These are phyloP conservation scores for Chaenocephalus aceratus DNA, from an alignment of 2,113 vertebrate species.

Conservation along the genomic window DNA sequence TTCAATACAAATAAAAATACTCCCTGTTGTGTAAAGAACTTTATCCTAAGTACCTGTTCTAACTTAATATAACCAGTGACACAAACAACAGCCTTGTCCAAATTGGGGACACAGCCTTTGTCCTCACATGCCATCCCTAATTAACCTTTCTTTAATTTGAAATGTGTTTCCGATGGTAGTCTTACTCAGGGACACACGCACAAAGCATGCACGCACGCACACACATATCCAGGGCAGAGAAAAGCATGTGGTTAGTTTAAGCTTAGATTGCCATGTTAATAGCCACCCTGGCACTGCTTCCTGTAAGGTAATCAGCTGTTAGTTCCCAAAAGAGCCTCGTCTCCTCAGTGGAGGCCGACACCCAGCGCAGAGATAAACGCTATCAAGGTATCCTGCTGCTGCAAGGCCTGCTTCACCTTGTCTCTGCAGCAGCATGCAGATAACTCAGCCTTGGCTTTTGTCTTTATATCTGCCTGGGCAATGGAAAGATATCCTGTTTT, in stretches of 20 bases:
- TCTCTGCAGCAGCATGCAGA: slow-evolving; percentile 13
- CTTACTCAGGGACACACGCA: background rate
- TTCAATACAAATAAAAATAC: no score
- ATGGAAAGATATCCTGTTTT: slow-evolving; percentile 3
- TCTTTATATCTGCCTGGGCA: slow-evolving; percentile 13
- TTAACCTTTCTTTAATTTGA: no score
- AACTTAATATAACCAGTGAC: no score
- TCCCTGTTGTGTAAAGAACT: no score
- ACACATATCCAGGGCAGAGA: slow-evolving; percentile 27
- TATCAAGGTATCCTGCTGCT: slow-evolving; percentile 68
- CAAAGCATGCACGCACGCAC: slow-evolving; percentile 25
- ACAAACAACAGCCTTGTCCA: no score
- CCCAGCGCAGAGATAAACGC: slow-evolving; percentile 64
- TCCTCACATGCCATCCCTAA: no score
- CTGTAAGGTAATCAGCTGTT: slow-evolving; percentile 75
- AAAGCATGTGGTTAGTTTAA: slow-evolving; percentile 65
- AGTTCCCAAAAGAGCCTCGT: slow-evolving; percentile 56
- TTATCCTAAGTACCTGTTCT: no score
- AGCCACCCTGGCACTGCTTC: slow-evolving; percentile 59
- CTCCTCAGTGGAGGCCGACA: slow-evolving; percentile 61
- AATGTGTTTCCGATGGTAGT: no score
- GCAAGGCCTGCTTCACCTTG: slow-evolving; percentile 31
- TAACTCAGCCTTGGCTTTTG: slow-evolving; percentile 36
- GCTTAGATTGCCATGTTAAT: slow-evolving; percentile 63
- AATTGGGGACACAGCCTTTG: no score